Evolutionary conservation across 2,113 vertebrate genomes (phyloP).

Genomic region (Aphelocoma coerulescens): DNA sequence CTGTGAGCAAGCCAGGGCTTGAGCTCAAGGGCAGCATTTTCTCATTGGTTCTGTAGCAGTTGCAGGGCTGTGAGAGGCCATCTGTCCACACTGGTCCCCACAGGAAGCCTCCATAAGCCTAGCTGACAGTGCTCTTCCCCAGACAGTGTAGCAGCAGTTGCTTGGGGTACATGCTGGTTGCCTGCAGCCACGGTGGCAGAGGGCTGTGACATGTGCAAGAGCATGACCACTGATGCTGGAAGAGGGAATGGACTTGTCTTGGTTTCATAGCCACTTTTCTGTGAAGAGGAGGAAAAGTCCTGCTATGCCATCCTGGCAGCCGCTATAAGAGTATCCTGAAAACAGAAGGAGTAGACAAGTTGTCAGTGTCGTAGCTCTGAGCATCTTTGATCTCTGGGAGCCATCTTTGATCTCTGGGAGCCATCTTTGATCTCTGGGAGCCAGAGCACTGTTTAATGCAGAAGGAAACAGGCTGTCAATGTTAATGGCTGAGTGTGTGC

Average conservation of each 20-base stretch:
- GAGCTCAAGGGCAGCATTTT: background rate
- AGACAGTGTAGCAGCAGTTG: background rate
- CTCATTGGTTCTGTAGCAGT: background rate
- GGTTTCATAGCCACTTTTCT: background rate
- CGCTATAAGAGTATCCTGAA: rapidly evolving
- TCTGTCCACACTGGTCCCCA: background rate
- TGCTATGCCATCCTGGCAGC: background rate
- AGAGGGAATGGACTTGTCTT: background rate
- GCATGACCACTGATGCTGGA: background rate
- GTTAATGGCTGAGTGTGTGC: background rate
- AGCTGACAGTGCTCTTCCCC: rapidly evolving
- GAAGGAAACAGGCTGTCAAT: background rate
- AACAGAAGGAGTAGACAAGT: background rate
- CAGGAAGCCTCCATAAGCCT: background rate
- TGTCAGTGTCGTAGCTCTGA: background rate
- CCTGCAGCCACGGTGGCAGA: background rate
- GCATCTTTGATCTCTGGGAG: background rate
- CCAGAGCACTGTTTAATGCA: background rate
- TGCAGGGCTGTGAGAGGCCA: rapidly evolving
- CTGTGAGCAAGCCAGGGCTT: background rate
- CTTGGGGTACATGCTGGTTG: background rate
- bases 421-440: background rate
- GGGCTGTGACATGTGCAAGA: rapidly evolving
- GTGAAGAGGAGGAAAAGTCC: background rate
- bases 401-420: background rate